phyloP scores from a whole-genome alignment of 2,113 vertebrate genomes.

The Formicarius rufipectus region DNA sequence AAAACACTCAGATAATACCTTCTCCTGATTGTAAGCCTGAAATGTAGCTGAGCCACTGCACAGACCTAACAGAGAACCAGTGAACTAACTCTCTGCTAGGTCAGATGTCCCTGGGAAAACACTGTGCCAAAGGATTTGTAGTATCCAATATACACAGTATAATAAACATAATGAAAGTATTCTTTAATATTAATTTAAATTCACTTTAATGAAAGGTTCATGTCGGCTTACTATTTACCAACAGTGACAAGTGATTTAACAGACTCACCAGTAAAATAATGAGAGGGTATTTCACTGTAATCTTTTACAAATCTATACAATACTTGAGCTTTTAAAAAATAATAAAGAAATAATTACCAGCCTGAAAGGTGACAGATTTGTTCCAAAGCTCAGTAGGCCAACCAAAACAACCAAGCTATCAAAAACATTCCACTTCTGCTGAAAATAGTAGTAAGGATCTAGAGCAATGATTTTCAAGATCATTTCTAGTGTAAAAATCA shows the following conservation, averaged over 20 bases:
- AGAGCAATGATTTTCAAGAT: conserved; percentile 75
- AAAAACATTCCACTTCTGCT: conserved; percentile 75
- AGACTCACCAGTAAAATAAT: neutral
- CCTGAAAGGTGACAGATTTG: conserved; percentile 17
- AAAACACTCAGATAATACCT: neutral
- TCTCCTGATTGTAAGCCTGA: neutral
- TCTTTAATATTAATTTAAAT: neutral
- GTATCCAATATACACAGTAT: neutral
- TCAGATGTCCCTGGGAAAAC: neutral
- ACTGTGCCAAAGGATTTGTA: neutral
- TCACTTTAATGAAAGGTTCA: neutral
- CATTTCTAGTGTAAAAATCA: conserved; percentile 76
- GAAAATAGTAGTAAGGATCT: conserved; percentile 79
- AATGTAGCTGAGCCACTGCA: neutral
- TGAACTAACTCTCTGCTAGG: neutral
- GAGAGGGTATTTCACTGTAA: neutral
- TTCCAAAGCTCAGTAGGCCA: conserved; percentile 21
- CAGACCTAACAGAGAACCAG: neutral
- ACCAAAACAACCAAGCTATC: conserved; percentile 70
- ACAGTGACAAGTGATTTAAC: neutral
- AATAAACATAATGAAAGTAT: neutral
- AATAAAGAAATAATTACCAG: conserved; percentile 70
- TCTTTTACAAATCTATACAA: neutral
- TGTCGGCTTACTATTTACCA: neutral
- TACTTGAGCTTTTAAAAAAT: neutral